phyloP scores from a whole-genome alignment of 2,888 invertebrate genomes.

The Cerastis leucographa region DNA sequence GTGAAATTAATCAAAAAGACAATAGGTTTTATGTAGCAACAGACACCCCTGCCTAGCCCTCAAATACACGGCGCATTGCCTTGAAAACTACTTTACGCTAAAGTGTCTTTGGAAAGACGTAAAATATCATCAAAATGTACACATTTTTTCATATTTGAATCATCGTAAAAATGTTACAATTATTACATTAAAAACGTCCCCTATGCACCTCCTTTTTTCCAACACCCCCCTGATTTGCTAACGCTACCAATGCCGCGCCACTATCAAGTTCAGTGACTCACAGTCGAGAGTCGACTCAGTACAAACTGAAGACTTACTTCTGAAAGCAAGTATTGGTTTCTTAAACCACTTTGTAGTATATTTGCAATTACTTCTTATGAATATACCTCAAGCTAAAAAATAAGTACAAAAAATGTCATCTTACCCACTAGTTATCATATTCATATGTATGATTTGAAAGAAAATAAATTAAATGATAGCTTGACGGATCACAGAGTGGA shows the following conservation, averaged over 20 bases:
- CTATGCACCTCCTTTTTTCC: neutral
- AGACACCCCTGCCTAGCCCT: neutral
- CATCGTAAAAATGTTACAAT: neutral
- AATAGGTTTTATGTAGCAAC: neutral
- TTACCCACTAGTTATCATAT: neutral
- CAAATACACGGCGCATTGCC: neutral
- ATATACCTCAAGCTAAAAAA: neutral
- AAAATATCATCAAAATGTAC: neutral
- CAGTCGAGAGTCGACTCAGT: constrained; percentile 60
- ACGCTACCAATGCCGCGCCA: constrained; percentile 53
- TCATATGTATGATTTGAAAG: too few relatives aligned
- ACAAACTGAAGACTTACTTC: constrained; percentile 21
- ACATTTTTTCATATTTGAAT: neutral
- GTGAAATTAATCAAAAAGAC: neutral
- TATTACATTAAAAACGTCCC: neutral
- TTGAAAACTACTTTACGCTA: neutral
- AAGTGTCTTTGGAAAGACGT: neutral
- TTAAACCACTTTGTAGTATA: too few relatives aligned
- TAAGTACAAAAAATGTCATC: neutral
- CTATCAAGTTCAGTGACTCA: constrained; percentile 69
- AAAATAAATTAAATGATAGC: too few relatives aligned
- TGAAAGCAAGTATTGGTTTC: neutral
- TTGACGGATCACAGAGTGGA: too few relatives aligned
- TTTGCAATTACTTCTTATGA: too few relatives aligned
- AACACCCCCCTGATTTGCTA: constrained; percentile 19